Evolutionary conservation across 2,888 invertebrate genomes (phyloP).

Genomic region (Chrysotoxum bicinctum): DNA sequence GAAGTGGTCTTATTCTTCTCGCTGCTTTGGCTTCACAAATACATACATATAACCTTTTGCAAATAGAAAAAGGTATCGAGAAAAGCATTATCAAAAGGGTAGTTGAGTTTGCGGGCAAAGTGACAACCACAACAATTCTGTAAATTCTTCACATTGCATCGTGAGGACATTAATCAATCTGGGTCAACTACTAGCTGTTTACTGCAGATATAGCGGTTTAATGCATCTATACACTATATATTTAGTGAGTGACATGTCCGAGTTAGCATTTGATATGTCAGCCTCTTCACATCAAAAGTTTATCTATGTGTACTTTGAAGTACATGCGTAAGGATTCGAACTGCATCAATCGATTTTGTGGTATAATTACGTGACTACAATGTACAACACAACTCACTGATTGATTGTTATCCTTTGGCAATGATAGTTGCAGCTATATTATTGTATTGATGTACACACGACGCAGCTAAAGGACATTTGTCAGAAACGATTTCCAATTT

Average conservation of each 20-base stretch:
- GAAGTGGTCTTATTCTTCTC: background rate
- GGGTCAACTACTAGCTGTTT: conserved; percentile 47
- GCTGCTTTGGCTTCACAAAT: too few relatives aligned
- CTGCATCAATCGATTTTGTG: conserved; percentile 50
- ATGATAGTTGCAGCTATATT: conserved; percentile 29
- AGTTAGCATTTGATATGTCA: conserved; percentile 45
- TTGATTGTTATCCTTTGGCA: conserved; percentile 66
- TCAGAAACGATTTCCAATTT: conserved; percentile 62
- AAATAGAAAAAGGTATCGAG: background rate
- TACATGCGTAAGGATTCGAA: conserved; percentile 31
- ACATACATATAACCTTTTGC: background rate
- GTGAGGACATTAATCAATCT: conserved; percentile 19
- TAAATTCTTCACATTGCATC: background rate
- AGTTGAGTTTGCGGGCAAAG: background rate
- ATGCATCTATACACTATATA: background rate
- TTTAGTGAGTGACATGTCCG: conserved; percentile 48
- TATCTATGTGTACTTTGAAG: background rate
- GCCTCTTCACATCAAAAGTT: conserved; percentile 15
- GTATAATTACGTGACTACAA: conserved; percentile 50
- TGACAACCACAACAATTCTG: conserved; percentile 1
- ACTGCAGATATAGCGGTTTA: conserved; percentile 48
- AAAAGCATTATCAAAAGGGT: background rate
- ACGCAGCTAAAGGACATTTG: conserved; percentile 28
- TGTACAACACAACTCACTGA: conserved; percentile 30
- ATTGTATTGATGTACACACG: background rate